phyloP scores from a whole-genome alignment of 2,888 invertebrate genomes.

The Platycnemis pennipes region DNA sequence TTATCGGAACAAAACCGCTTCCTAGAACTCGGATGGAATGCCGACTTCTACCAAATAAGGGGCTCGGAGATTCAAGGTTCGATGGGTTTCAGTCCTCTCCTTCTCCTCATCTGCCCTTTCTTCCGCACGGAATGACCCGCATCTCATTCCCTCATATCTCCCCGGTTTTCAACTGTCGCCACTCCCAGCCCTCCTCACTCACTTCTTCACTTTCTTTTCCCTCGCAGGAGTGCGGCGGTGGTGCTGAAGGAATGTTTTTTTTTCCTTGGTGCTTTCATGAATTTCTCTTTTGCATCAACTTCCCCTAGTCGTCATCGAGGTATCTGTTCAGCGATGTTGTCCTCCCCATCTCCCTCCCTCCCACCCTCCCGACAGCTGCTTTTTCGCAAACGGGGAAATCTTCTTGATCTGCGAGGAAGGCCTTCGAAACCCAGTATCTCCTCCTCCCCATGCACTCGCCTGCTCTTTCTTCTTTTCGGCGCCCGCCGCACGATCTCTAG shows the following conservation, averaged over 20 bases:
- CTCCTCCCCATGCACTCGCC: neutral
- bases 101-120: neutral
- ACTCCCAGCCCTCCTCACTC: neutral
- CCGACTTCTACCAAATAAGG: neutral
- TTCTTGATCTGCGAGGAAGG: neutral
- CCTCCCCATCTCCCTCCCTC: neutral
- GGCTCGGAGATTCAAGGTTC: neutral
- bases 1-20: neutral
- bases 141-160: neutral
- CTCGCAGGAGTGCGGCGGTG: neutral
- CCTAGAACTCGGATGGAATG: neutral
- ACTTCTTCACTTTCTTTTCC: neutral
- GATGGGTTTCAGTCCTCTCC: neutral
- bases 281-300: neutral
- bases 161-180: neutral
- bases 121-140: neutral
- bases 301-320: neutral
- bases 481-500: neutral
- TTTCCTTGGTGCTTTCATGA: neutral
- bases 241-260: neutral
- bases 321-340: neutral
- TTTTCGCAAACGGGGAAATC: neutral
- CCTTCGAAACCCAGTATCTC: neutral
- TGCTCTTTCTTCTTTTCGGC: neutral
- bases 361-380: neutral